Percentiles rank a stretch among this genome's conserved stretches.
Evolutionary conservation across 2,888 invertebrate genomes (phyloP).

Genomic region (Limnephilus rhombicus): DNA sequence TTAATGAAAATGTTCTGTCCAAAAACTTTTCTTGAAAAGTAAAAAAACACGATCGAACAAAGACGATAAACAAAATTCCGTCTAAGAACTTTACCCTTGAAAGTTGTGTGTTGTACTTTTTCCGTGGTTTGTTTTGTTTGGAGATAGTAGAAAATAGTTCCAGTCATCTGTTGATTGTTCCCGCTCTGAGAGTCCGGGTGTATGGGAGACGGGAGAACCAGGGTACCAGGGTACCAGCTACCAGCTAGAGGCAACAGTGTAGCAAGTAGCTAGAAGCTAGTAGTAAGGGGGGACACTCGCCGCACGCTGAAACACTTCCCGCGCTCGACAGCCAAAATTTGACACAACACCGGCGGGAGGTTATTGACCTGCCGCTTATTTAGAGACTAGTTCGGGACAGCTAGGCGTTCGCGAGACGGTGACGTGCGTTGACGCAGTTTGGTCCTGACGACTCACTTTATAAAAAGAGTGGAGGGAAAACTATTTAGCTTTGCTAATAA

Average conservation of each 20-base stretch:
- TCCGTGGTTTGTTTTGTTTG: background rate
- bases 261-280: background rate
- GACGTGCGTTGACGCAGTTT: background rate
- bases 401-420: background rate
- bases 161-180: background rate
- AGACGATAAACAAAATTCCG: background rate
- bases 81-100: background rate
- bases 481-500: background rate
- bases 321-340: slow-evolving; percentile 57
- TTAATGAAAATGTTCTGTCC: background rate
- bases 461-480: background rate
- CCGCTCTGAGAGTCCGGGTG: background rate
- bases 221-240: background rate
- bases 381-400: slow-evolving; percentile 45
- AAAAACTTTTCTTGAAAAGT: background rate
- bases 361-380: slow-evolving; percentile 60
- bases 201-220: background rate
- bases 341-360: slow-evolving; percentile 58
- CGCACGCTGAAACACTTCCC: slow-evolving; percentile 36
- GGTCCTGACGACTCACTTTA: slow-evolving; percentile 1
- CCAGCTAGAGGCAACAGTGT: too few relatives aligned
- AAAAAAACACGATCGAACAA: background rate
- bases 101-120: background rate
- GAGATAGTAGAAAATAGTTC: background rate
- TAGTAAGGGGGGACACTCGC: slow-evolving; percentile 18